Percentiles rank a stretch among this genome's conserved stretches.
Conservation (phyloP, 1,140 invertebrate species). For the Drosophila nasuta region DNA sequence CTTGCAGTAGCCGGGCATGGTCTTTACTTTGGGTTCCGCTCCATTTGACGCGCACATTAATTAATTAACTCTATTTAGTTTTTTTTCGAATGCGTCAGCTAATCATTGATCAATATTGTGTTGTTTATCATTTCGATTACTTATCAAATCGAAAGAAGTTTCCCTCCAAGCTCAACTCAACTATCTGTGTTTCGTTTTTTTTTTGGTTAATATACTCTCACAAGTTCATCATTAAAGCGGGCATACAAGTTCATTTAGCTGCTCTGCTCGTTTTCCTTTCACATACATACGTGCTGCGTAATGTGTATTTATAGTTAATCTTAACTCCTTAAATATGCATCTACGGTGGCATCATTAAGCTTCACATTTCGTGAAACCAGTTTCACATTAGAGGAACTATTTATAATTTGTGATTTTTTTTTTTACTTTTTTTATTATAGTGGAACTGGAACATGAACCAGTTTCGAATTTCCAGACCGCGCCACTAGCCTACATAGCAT, state of each 20-base stretch:
- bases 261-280: no score
- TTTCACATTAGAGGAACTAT: slow-evolving; percentile 19
- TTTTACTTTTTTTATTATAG: not conserved
- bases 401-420: not conserved
- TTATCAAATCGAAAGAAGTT: no score
- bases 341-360: not conserved
- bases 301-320: slow-evolving; percentile 9
- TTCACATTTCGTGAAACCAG: slow-evolving; percentile 1
- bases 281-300: not conserved
- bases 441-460: slow-evolving; percentile 17
- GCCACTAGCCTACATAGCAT: slow-evolving; percentile 22
- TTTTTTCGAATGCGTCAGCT: slow-evolving; percentile 14
- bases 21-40: slow-evolving; percentile 34
- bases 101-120: no score
- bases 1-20: slow-evolving; percentile 17
- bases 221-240: no score
- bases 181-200: no score
- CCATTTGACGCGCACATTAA: slow-evolving; percentile 32
- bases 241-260: no score
- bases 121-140: no score
- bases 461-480: not conserved
- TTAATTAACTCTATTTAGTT: slow-evolving; percentile 17
- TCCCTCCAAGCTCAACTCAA: no score
- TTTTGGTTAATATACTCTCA: no score
- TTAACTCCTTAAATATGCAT: slow-evolving; percentile 20